phyloP scores from a whole-genome alignment of 2,797 vertebrate genomes.

The Lates japonicus region DNA sequence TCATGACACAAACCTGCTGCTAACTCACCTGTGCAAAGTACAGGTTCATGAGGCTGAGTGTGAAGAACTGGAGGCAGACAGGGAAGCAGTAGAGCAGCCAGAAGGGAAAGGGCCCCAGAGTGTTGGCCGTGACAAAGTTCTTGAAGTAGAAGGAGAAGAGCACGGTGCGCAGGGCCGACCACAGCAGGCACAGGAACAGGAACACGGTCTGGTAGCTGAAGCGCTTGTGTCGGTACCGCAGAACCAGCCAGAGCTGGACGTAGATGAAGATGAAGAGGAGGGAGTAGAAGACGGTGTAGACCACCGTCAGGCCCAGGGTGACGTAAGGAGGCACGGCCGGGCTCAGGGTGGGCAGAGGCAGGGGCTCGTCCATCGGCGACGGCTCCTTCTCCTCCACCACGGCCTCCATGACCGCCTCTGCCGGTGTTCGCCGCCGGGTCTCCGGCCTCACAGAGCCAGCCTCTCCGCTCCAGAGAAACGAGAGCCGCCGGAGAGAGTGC shows the following conservation, averaged over 20 bases:
- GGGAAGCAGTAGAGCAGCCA: slow-evolving; percentile 99
- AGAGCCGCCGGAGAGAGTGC: slow-evolving; percentile 23
- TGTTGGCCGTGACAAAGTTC: slow-evolving; percentile 93
- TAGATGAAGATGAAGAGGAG: slow-evolving; percentile 95
- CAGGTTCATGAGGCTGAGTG: slow-evolving; percentile 96
- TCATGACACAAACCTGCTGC: background rate
- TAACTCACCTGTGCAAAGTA: slow-evolving; percentile 95
- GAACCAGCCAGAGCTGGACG: slow-evolving; percentile 95
- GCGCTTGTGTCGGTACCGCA: slow-evolving; percentile 95
- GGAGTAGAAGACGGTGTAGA: slow-evolving; percentile 94
- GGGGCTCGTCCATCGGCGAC: slow-evolving; percentile 48
- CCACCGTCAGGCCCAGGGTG: slow-evolving; percentile 93
- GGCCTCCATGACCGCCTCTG: slow-evolving; percentile 73
- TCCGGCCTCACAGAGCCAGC: slow-evolving; percentile 23
- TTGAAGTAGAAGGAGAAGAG: slow-evolving; percentile 98
- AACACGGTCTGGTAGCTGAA: slow-evolving; percentile 97
- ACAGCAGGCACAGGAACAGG: slow-evolving; percentile 96
- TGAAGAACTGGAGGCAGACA: slow-evolving; percentile 99
- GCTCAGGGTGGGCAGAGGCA: slow-evolving; percentile 88
- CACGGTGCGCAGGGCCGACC: slow-evolving; percentile 94
- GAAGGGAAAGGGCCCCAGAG: slow-evolving; percentile 92
- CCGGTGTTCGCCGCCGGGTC: slow-evolving; percentile 26
- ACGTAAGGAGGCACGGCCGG: slow-evolving; percentile 94
- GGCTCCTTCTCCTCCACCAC: slow-evolving; percentile 56
- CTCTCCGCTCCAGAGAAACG: slow-evolving; percentile 12